Conservation (phyloP, 2,797 vertebrate genomes). For the Xiphophorus birchmanni region DNA sequence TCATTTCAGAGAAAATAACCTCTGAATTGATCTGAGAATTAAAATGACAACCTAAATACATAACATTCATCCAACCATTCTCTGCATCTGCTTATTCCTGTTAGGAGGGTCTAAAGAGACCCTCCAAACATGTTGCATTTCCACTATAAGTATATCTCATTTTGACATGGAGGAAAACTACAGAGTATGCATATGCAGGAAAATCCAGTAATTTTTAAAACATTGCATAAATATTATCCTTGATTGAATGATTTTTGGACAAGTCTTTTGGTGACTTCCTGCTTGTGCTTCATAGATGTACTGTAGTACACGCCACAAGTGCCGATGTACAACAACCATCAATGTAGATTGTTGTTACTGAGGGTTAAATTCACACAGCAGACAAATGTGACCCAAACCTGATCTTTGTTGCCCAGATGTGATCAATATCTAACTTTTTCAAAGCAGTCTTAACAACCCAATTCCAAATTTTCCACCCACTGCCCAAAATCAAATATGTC, state of each 20-base stretch:
- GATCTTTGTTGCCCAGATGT: neutral
- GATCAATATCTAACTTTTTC: neutral
- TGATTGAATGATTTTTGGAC: neutral
- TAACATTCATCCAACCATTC: neutral
- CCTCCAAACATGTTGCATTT: neutral
- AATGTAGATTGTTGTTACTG: neutral
- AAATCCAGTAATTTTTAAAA: neutral
- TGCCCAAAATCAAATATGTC: neutral
- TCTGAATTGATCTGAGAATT: neutral
- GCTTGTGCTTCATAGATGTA: neutral
- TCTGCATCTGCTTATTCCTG: neutral
- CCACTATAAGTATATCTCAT: neutral
- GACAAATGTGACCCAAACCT: neutral
- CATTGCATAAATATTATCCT: neutral
- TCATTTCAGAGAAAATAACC: neutral
- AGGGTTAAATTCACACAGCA: neutral
- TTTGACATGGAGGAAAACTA: neutral
- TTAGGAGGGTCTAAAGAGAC: neutral
- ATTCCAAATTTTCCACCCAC: neutral
- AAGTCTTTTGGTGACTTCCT: neutral
- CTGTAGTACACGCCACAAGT: neutral
- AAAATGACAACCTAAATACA: neutral
- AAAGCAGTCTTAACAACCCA: neutral
- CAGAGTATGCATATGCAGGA: neutral
- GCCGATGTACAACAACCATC: neutral